phyloP scores from a whole-genome alignment of 2,113 vertebrate genomes.

The Circaetus gallicus region DNA sequence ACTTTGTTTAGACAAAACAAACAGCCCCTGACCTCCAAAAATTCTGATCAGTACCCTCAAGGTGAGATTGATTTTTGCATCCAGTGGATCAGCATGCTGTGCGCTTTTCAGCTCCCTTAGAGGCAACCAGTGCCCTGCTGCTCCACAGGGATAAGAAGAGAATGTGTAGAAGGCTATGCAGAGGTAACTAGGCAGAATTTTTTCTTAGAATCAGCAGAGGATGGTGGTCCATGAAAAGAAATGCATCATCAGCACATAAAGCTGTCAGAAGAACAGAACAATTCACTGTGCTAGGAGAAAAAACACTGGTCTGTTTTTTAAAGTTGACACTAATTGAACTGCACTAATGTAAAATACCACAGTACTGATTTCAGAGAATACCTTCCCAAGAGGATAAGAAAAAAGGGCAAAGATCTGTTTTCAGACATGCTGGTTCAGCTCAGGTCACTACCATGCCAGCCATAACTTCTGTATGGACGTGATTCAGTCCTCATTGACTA shows the following conservation, averaged over 20 bases:
- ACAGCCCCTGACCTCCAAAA: not conserved
- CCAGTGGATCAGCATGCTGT: not conserved
- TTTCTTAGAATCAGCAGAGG: not conserved
- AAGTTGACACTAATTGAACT: not conserved
- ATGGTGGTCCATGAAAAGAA: not conserved
- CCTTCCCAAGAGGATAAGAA: not conserved
- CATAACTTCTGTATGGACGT: accelerated
- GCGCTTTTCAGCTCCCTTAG: not conserved
- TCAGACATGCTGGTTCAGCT: not conserved
- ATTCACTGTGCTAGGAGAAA: not conserved
- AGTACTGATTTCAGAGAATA: not conserved
- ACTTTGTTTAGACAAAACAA: not conserved
- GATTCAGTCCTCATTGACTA: not conserved
- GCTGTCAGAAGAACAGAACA: not conserved
- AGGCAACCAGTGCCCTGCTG: not conserved
- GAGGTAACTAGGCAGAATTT: not conserved
- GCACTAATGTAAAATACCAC: not conserved
- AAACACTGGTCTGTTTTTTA: not conserved
- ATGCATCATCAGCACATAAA: not conserved
- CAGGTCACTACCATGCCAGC: not conserved
- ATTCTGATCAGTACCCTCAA: not conserved
- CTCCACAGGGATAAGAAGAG: not conserved
- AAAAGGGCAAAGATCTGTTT: not conserved
- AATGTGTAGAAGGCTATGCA: not conserved
- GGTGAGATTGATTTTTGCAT: not conserved